Base-by-base conservation (phyloP, 2,113 vertebrate genomes). In the Apus apus region DNA sequence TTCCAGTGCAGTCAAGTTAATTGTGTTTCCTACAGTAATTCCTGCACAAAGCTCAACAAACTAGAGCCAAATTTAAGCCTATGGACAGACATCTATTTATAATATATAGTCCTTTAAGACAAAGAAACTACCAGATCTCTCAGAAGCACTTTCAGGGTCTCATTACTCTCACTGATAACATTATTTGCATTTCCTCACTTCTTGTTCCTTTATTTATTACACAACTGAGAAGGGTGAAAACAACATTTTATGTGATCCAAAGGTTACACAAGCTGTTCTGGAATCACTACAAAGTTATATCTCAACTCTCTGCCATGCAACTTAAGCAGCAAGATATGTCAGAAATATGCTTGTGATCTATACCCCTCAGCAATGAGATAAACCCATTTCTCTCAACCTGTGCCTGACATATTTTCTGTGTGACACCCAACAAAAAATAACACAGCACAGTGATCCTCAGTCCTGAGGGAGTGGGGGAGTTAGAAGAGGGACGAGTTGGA, bases 161-260 rank as follows among this genome's bases (percentile, higher is more conserved):
- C 46, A 8, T 13, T 32, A 60, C 50, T 89, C 9, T 61, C 70
- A 46, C 46, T 11, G 67, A 64, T 77, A 91, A 83, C 56, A n/a
- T n/a, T 84, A 89, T 96, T 94, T 96, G 72, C 34, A 60, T 62
- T 94, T 93, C 82, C 64, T 91, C 74, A 43, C 48, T 91, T 77
- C 65, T 87, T 48, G 60, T 60, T 73, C 53, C 68, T 77, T 73
- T 88, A 93, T 77, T 73, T 88, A 93, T 94, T 91, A 79, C 82
- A 77, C 87, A 87, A 51, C 0, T 54, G 66, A 45, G 45, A 38
- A 61, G 45, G 21, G 30, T 27, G 61, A 73, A 73, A 93, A 4
- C 66, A 93, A 58, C 51, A 70, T 61, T 85, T 91, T 3, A 9
- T 78, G 10, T 48, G 85, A 89, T 89, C 74, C 89, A 91, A 56